These are phyloP conservation scores for Abscondita cerata DNA, from an alignment of 2,888 invertebrate species.

Conservation along the genomic window DNA sequence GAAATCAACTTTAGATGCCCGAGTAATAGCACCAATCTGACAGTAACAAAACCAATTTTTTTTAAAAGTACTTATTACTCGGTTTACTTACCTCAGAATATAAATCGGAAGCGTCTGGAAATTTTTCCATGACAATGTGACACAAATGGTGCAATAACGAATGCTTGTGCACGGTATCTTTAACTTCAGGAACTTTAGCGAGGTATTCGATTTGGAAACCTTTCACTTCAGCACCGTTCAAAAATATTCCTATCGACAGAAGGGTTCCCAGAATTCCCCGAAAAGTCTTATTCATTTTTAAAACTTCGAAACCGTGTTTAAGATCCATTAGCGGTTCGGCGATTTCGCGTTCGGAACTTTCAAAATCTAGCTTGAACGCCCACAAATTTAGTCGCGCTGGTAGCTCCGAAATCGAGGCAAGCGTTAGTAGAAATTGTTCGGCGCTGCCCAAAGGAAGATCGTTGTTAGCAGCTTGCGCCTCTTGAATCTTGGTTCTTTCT, in stretches of 20 bases:
- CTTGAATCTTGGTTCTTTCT: slow-evolving; percentile 94
- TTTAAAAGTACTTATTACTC: background rate
- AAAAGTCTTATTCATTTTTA: slow-evolving; percentile 93
- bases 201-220: slow-evolving; percentile 98
- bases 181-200: slow-evolving; percentile 96
- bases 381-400: slow-evolving; percentile 93
- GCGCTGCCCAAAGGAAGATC: slow-evolving; percentile 93
- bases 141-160: slow-evolving; percentile 96
- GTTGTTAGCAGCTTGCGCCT: slow-evolving; percentile 92
- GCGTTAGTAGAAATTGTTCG: slow-evolving; percentile 96
- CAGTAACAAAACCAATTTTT: slow-evolving; percentile 36
- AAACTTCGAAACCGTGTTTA: slow-evolving; percentile 93
- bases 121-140: slow-evolving; percentile 96
- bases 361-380: slow-evolving; percentile 99
- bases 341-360: slow-evolving; percentile 96
- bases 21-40: slow-evolving; percentile 85
- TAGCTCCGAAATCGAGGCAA: slow-evolving; percentile 95
- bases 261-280: slow-evolving; percentile 92
- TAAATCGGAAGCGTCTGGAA: slow-evolving; percentile 93
- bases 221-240: slow-evolving; percentile 91
- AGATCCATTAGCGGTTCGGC: slow-evolving; percentile 99
- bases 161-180: slow-evolving; percentile 99
- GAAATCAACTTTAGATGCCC: slow-evolving; percentile 95
- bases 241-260: slow-evolving; percentile 93
- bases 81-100: slow-evolving; percentile 86